Evolutionary conservation across 1,140 invertebrate species (phyloP).

Genomic region (Drosophila orena): DNA sequence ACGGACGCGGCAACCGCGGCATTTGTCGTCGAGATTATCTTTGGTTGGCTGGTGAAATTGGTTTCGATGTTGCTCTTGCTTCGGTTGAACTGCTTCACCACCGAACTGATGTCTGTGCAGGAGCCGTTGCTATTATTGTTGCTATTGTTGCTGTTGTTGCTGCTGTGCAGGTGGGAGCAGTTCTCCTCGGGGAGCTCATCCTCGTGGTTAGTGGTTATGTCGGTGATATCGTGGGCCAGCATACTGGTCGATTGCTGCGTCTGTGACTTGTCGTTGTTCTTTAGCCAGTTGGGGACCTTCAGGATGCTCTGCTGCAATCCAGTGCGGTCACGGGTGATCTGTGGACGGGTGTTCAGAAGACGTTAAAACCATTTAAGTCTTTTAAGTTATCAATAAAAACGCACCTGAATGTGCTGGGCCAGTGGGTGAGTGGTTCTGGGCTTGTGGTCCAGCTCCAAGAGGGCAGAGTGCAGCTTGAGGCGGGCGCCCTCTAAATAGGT

Average conservation of each 20-base stretch:
- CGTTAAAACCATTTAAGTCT: background rate
- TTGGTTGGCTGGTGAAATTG: slow-evolving; percentile 74
- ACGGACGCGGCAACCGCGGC: slow-evolving; percentile 25
- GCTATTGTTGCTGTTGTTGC: slow-evolving; percentile 46
- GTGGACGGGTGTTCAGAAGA: slow-evolving; percentile 46
- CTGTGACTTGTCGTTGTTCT: slow-evolving; percentile 86
- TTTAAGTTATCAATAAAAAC: background rate
- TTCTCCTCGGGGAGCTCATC: slow-evolving; percentile 37
- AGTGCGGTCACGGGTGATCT: slow-evolving; percentile 95
- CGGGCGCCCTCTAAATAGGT: slow-evolving; percentile 96
- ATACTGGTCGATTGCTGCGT: slow-evolving; percentile 60
- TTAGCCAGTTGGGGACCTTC: slow-evolving; percentile 93
- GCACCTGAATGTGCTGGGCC: slow-evolving; percentile 90
- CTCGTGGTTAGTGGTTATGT: slow-evolving; percentile 54
- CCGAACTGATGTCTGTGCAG: slow-evolving; percentile 66
- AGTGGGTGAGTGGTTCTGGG: slow-evolving; percentile 92
- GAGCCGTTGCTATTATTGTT: slow-evolving; percentile 58
- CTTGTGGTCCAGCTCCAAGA: slow-evolving; percentile 92
- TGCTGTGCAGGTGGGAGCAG: slow-evolving; percentile 53
- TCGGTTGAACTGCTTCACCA: slow-evolving; percentile 68
- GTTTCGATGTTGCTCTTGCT: slow-evolving; percentile 84
- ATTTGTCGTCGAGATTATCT: slow-evolving; percentile 75
- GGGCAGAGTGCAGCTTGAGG: slow-evolving; percentile 92
- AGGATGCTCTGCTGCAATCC: slow-evolving; percentile 94
- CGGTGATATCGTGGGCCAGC: slow-evolving; percentile 76